Percentiles rank a stretch among this genome's conserved stretches.
phyloP scores from a whole-genome alignment of 2,113 vertebrate genomes.

The Parotia lawesii region DNA sequence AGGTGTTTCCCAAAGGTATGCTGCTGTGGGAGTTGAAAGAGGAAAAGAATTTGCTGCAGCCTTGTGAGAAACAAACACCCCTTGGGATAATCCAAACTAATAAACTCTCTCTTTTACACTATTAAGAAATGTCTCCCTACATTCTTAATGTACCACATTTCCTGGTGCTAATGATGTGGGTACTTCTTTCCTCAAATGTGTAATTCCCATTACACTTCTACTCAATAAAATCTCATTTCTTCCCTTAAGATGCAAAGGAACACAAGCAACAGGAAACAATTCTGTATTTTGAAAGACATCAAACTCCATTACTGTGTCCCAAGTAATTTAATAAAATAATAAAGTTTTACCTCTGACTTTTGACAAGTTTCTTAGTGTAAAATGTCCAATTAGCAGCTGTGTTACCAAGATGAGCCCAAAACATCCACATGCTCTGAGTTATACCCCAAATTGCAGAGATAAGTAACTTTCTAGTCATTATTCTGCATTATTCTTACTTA shows the following conservation, averaged over 20 bases:
- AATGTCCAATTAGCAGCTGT: not conserved
- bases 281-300: not conserved
- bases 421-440: not conserved
- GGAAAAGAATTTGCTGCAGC: conserved; percentile 15
- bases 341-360: not conserved
- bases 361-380: not conserved
- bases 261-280: not conserved
- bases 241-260: not conserved
- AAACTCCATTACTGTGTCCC: not conserved
- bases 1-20: not conserved
- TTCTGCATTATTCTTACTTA: not conserved
- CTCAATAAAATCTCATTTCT: not conserved
- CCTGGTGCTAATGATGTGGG: not conserved
- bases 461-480: not conserved
- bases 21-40: not conserved
- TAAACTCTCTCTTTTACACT: not conserved
- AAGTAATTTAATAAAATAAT: not conserved
- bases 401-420: not conserved
- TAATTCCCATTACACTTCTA: not conserved
- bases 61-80: not conserved
- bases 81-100: conserved; percentile 19
- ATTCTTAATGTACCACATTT: not conserved
- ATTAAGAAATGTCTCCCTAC: not conserved
- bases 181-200: not conserved
- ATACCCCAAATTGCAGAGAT: not conserved